These are phyloP conservation scores for Spinus olivaceus DNA, from an alignment of 2,797 vertebrate species.

Conservation along the genomic window DNA sequence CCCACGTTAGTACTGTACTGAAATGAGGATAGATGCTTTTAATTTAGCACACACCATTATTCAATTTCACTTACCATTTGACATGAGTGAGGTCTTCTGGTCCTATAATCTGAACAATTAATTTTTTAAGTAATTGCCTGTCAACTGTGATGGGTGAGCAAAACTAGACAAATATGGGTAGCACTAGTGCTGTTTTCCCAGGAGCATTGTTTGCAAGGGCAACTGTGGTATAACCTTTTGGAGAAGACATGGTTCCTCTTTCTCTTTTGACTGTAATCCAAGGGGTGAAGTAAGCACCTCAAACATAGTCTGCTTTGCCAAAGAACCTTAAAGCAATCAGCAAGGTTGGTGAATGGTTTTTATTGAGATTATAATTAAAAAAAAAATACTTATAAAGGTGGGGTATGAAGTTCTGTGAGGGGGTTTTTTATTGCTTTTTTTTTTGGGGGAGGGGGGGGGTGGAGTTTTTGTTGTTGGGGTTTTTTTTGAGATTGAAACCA, in stretches of 20 bases:
- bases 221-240: neutral
- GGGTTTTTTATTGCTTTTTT: fast-evolving
- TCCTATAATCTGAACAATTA: neutral
- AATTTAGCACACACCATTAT: neutral
- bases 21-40: neutral
- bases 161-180: neutral
- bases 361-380: neutral
- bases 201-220: conserved; percentile 65
- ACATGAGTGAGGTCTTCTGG: neutral
- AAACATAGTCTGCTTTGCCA: neutral
- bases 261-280: neutral
- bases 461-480: too few relatives aligned
- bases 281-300: neutral
- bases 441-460: too few relatives aligned
- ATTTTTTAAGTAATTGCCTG: conserved; percentile 4
- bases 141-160: neutral
- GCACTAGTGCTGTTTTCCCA: conserved; percentile 18
- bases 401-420: neutral
- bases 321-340: neutral
- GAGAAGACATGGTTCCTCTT: neutral
- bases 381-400: fast-evolving
- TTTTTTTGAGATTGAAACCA: conserved; percentile 50
- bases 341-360: neutral
- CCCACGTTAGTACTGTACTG: neutral
- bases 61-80: neutral